These are phyloP conservation scores for Venustaconcha ellipsiformis DNA, from an alignment of 1,140 invertebrate genomes.

Conservation along the genomic window DNA sequence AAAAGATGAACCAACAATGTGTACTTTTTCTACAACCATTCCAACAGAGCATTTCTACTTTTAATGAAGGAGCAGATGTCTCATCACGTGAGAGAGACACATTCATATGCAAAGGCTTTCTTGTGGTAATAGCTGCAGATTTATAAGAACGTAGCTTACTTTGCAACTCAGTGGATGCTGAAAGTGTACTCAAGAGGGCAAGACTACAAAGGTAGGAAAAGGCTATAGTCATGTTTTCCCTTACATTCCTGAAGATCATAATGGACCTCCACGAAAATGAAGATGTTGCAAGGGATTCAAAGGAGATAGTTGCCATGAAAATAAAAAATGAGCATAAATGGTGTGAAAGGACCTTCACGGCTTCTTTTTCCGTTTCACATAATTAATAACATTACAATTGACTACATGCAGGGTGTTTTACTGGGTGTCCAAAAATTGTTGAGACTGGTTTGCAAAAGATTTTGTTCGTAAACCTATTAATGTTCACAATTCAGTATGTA, in stretches of 20 bases:
- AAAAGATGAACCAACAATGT: conserved; percentile 27
- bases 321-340: conserved; percentile 14
- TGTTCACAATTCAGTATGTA: conserved; percentile 5
- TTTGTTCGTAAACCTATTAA: conserved; percentile 10
- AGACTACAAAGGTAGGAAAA: conserved; percentile 31
- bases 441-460: conserved; percentile 22
- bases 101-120: conserved; percentile 22
- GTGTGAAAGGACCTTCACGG: conserved; percentile 33
- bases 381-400: conserved; percentile 30
- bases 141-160: conserved; percentile 27
- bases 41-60: conserved; percentile 1
- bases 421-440: conserved; percentile 32
- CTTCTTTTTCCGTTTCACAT: conserved; percentile 31
- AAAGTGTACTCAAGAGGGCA: conserved; percentile 25
- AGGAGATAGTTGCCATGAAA: conserved; percentile 5
- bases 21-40: conserved; percentile 27
- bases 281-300: conserved; percentile 9
- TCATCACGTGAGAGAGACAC: conserved; percentile 4
- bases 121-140: conserved; percentile 32
- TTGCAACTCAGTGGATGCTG: conserved; percentile 29
- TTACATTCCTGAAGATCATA: conserved; percentile 2
- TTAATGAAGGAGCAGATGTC: conserved; percentile 16
- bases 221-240: conserved; percentile 23
- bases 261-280: conserved; percentile 21
- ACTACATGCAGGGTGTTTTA: conserved; percentile 44